These are phyloP conservation scores for Galerucella calmariensis DNA, from an alignment of 2,888 invertebrate genomes.

Conservation along the genomic window DNA sequence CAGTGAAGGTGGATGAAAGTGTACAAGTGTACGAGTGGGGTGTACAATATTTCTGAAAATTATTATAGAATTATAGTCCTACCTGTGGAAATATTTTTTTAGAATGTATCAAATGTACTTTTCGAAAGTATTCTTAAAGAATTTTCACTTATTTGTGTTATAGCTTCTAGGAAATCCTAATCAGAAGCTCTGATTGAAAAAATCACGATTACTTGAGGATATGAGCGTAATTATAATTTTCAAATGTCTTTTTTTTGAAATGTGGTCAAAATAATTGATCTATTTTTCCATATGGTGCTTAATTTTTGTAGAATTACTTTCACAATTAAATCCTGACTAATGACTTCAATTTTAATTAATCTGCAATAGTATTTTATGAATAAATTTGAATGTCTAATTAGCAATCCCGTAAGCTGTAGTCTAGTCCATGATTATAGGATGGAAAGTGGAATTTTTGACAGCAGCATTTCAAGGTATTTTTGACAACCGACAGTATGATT, in stretches of 20 bases:
- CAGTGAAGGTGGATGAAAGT: conserved; percentile 24
- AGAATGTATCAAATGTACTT: neutral
- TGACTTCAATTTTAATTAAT: neutral
- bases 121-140: no score
- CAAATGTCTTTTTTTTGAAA: neutral
- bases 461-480: neutral
- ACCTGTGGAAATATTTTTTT: neutral
- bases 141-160: no score
- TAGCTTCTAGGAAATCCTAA: no score
- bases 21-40: conserved; percentile 5
- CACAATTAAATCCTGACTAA: neutral
- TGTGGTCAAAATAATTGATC: neutral
- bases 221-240: no score
- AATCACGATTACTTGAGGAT: no score
- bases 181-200: no score
- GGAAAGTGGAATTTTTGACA: neutral
- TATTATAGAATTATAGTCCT: neutral
- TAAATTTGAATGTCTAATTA: neutral
- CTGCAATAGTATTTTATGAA: neutral
- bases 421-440: no score
- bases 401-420: neutral
- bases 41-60: neutral
- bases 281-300: neutral
- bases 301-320: neutral
- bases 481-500: no score